These are phyloP conservation scores for Drosophila maculinotata DNA, from an alignment of 2,888 invertebrate genomes.

Conservation along the genomic window DNA sequence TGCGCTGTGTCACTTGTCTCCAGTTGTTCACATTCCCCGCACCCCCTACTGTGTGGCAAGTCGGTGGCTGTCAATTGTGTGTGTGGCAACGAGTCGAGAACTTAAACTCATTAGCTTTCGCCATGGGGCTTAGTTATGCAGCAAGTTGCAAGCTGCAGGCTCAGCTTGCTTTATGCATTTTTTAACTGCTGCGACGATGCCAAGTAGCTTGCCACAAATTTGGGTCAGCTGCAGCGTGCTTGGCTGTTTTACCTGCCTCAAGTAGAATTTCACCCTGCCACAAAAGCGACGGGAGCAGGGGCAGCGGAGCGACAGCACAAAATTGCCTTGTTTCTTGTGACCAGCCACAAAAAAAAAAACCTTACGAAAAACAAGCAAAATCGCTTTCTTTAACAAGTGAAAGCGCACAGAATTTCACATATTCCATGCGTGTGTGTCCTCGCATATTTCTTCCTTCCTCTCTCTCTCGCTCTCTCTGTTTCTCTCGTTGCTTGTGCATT, in stretches of 20 bases:
- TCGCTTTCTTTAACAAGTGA: conserved; percentile 69
- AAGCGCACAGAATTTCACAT: conserved; percentile 49
- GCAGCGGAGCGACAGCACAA: conserved; percentile 53
- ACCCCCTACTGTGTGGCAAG: conserved; percentile 2
- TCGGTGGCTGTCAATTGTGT: conserved; percentile 65
- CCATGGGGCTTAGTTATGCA: conserved; percentile 69
- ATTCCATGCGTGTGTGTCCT: conserved; percentile 19
- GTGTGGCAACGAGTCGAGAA: conserved; percentile 64
- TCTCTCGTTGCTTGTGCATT: conserved; percentile 20
- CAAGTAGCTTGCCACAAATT: conserved; percentile 72
- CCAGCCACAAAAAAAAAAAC: conserved; percentile 6
- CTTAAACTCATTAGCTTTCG: conserved; percentile 77
- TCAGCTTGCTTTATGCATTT: conserved; percentile 61
- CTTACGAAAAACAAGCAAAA: conserved; percentile 48
- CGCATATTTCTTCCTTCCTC: background rate
- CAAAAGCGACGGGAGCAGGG: background rate
- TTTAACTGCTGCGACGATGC: conserved; percentile 51
- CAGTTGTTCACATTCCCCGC: background rate
- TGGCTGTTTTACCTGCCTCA: conserved; percentile 18
- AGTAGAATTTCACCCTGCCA: conserved; percentile 32
- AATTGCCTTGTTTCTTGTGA: conserved; percentile 64
- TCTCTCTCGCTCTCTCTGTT: background rate
- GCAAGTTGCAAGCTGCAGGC: conserved; percentile 24
- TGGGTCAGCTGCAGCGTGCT: conserved; percentile 61
- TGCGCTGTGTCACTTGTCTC: conserved; percentile 44